Evolutionary conservation across 2,113 vertebrate genomes (phyloP), one percentile per base, ranked within the genome.

Genomic region (Melanerpes aurifrons): DNA sequence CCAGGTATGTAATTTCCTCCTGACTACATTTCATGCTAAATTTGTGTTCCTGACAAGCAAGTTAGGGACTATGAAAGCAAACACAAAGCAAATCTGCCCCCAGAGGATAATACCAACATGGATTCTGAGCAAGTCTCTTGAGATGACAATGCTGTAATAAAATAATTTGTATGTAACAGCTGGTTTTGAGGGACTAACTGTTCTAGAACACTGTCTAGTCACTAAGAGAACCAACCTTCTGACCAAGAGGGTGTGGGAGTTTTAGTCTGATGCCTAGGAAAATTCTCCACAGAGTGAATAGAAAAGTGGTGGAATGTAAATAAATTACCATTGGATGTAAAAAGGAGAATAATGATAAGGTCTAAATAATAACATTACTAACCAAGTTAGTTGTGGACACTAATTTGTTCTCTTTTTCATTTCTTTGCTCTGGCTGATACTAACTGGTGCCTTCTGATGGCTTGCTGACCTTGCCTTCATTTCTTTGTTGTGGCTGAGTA

Each of bases 1-100:
- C 0, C 1, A 78, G 3, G 6, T 22, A n/a, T 6, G 5, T n/a
- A 5, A 71, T 26, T 26, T 58, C 45, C 28, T 8, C 3, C 53
- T 32, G 18, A 66, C 32, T 31, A 18, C 7, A 2, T 35, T 82
- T 74, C 45, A 53, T 24, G 25, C 37, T 69, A 21, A 21, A 77
- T 50, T 10, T 40, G n/a, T 1, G 12, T 31, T 68, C 47, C 10
- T 26, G 45, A 72, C 37, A 81, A 80, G 15, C 54, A 83, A 63
- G 20, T 48, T 59, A 47, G 6, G 7, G 18, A 58, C 11, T 54
- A 69, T 10, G 62, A 57, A 92, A 79, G 12, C 26, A 87, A 90
- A 85, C 15, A 82, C 9, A 85, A 76, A 73, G 26, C 9, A 2
- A 35, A 31, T 82, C 56, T 93, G 35, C 31, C 26, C 35, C 69